Base-by-base conservation (phyloP, 2,888 invertebrate genomes). In the Rhagonycha fulva region DNA sequence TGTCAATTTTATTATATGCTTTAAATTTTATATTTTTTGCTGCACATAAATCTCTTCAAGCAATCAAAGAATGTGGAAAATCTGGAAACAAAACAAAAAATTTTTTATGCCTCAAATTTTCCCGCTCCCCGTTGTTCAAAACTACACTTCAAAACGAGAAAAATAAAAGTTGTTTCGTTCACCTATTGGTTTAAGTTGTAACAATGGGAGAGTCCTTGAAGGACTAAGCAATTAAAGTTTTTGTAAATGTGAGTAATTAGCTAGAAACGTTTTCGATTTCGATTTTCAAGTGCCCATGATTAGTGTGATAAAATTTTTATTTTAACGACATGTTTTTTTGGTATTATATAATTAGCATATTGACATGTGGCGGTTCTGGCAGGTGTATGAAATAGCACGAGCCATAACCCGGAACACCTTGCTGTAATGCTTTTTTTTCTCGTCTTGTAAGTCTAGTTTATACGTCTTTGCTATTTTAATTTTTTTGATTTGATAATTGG, bases 301-400 rank as follows among this genome's bases (percentile, higher is more conserved):
- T 66, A 66, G 63, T 66, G 23, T 66, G 26, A 66, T 76, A 76
- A 76, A 73, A 73, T 71, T 71, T 71, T 26, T 76, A 76, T 73
- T 76, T 73, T 72, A 72, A 23, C 26, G 74, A 76, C 77, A 76
- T 70, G 75, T 79, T 74, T 78, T 78, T 77, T 76, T 79, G 74
- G 75, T 80, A 79, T 80, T 80, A 82, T 82, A 80, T 81, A 82
- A 85, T 85, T 85, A 84, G 82, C 85, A 86, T 86, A 85, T 85
- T 82, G 84, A 85, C 85, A 85, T 85, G 83, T 85, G 85, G 78
- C 68, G 74, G 72, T 82, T 77, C 78, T 76, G 78, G 82, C 83
- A 83, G 83, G 83, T 83, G 83, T 80, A 82, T 76, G 75, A 78
- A 79, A 71, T 76, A 80, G 84, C 85, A 85, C 86, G 85, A 84